Conservation (phyloP, 2,113 vertebrate species). For the Tachuris rubrigastra region DNA sequence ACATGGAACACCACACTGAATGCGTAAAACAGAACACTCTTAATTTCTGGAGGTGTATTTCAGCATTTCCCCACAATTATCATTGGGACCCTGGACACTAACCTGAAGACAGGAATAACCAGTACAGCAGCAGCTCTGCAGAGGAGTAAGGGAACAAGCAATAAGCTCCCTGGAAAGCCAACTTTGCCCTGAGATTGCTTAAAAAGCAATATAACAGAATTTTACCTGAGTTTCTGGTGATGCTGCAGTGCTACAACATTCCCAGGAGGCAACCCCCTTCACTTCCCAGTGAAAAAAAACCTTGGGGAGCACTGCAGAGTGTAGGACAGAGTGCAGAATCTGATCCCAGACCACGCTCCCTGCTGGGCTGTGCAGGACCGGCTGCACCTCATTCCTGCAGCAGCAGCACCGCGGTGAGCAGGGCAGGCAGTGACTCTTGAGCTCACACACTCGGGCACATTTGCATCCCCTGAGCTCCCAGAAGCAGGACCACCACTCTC, state of each 20-base stretch:
- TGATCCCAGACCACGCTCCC: not conserved
- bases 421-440: not conserved
- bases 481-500: not conserved
- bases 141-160: not conserved
- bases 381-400: not conserved
- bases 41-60: not conserved
- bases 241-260: not conserved
- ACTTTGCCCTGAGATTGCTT: not conserved
- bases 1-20: not conserved
- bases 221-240: not conserved
- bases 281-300: not conserved
- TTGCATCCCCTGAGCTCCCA: not conserved
- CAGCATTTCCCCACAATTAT: not conserved
- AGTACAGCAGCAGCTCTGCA: not conserved
- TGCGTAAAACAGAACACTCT: not conserved
- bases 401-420: not conserved
- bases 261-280: not conserved
- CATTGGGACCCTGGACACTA: rapidly evolving
- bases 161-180: not conserved
- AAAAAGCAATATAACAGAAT: not conserved
- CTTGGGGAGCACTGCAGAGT: rapidly evolving
- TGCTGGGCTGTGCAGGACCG: not conserved
- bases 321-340: rapidly evolving
- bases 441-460: not conserved
- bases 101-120: not conserved